phyloP scores from a whole-genome alignment of 2,888 invertebrate species.

The Ochropleura leucogaster region DNA sequence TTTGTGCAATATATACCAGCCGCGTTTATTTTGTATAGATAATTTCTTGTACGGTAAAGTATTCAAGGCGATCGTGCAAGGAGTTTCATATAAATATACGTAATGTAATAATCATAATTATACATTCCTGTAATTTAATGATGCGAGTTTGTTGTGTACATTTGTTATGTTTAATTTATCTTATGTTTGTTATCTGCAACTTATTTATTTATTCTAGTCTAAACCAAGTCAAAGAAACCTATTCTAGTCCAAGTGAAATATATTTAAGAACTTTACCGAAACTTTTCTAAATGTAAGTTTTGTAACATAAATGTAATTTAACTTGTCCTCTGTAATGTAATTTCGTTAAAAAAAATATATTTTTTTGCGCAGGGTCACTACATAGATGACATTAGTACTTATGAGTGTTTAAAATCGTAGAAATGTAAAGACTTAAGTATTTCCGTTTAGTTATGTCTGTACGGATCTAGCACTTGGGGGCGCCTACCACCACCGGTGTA shows the following conservation, averaged over 20 bases:
- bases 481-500: neutral
- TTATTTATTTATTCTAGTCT: conserved; percentile 77
- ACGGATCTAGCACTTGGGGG: conserved; percentile 44
- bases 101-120: conserved; percentile 65
- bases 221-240: conserved; percentile 70
- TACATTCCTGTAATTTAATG: conserved; percentile 78
- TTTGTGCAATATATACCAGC: conserved; percentile 75
- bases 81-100: conserved; percentile 52
- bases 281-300: conserved; percentile 71
- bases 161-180: conserved; percentile 76
- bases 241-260: conserved; percentile 73
- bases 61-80: conserved; percentile 31
- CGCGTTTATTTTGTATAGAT: conserved; percentile 64
- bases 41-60: conserved; percentile 43
- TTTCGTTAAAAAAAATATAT: conserved; percentile 69
- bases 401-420: conserved; percentile 69
- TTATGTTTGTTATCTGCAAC: conserved; percentile 72
- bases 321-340: conserved; percentile 72
- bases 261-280: conserved; percentile 63
- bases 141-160: conserved; percentile 71
- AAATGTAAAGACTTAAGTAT: conserved; percentile 62
- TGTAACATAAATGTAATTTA: conserved; percentile 73
- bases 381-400: conserved; percentile 64
- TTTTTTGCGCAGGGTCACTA: conserved; percentile 75
- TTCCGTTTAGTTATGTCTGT: conserved; percentile 63